Evolutionary conservation across 2,888 invertebrate genomes (phyloP).

Genomic region (Hedya salicella): DNA sequence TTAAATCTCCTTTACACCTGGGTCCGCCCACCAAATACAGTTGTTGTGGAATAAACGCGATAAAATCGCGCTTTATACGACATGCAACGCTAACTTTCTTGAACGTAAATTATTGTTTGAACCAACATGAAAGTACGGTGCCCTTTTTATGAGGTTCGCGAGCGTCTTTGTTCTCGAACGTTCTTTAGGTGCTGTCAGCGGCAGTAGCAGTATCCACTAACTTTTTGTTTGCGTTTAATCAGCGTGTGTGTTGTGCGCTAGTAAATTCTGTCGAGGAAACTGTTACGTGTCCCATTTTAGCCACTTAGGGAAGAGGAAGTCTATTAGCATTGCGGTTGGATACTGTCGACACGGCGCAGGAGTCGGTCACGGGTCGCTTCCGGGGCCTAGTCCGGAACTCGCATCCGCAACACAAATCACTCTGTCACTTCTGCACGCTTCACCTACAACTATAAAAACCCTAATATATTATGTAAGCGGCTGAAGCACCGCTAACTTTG

Average conservation of each 20-base stretch:
- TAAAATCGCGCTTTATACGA: constrained; percentile 72
- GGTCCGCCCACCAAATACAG: constrained; percentile 74
- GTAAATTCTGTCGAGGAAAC: constrained; percentile 37
- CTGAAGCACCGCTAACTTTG: constrained; percentile 1
- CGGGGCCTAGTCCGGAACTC: constrained; percentile 66
- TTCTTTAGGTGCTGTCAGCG: constrained; percentile 50
- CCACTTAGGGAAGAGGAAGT: constrained; percentile 54
- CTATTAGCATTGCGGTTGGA: constrained; percentile 68
- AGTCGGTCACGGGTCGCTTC: constrained; percentile 60
- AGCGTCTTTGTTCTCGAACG: constrained; percentile 44
- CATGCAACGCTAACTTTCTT: constrained; percentile 67
- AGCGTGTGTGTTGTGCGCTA: constrained; percentile 17
- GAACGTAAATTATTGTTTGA: constrained; percentile 60
- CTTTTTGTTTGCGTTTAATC: constrained; percentile 43
- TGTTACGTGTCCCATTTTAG: constrained; percentile 47
- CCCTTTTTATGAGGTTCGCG: constrained; percentile 45
- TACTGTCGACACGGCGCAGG: constrained; percentile 55
- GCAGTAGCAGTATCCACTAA: constrained; percentile 45
- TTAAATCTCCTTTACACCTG: constrained; percentile 80
- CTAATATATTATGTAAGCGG: constrained; percentile 8
- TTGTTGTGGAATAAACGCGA: constrained; percentile 74
- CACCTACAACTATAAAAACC: constrained; percentile 35
- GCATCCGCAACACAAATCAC: constrained; percentile 70
- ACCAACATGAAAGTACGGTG: constrained; percentile 44
- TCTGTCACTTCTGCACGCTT: constrained; percentile 62